Conservation (phyloP, 2,797 vertebrate genomes). For the Diplodus sargus region DNA sequence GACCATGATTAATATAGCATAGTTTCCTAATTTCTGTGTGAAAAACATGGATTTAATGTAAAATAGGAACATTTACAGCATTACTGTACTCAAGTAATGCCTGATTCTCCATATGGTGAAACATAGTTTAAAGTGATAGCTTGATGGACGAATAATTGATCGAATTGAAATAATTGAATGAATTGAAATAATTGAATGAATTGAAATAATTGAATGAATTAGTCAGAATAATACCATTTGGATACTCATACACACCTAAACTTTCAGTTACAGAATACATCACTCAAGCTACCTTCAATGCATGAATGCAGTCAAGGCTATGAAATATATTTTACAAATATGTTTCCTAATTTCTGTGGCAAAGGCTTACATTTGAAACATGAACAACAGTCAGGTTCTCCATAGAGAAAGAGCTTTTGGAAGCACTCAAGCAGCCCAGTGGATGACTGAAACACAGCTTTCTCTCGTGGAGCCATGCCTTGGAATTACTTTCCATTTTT, state of each 20-base stretch:
- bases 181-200: background rate
- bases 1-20: background rate
- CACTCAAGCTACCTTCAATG: background rate
- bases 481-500: conserved; percentile 64
- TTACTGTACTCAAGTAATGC: background rate
- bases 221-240: background rate
- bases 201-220: background rate
- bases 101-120: background rate
- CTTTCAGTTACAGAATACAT: background rate
- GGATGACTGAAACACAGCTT: conserved; percentile 38
- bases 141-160: too few relatives aligned
- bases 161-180: background rate
- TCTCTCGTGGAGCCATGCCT: conserved; percentile 41
- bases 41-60: background rate
- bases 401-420: conserved; percentile 25
- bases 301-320: background rate
- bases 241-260: background rate
- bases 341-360: conserved; percentile 5
- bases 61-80: background rate
- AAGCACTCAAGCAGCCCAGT: conserved; percentile 38
- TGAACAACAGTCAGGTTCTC: conserved; percentile 13
- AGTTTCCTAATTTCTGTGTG: too few relatives aligned
- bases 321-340: conserved; percentile 11
- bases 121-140: background rate
- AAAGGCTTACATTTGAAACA: conserved; percentile 16